Conservation (phyloP, 2,888 invertebrate species). For the Rhingia campestris region DNA sequence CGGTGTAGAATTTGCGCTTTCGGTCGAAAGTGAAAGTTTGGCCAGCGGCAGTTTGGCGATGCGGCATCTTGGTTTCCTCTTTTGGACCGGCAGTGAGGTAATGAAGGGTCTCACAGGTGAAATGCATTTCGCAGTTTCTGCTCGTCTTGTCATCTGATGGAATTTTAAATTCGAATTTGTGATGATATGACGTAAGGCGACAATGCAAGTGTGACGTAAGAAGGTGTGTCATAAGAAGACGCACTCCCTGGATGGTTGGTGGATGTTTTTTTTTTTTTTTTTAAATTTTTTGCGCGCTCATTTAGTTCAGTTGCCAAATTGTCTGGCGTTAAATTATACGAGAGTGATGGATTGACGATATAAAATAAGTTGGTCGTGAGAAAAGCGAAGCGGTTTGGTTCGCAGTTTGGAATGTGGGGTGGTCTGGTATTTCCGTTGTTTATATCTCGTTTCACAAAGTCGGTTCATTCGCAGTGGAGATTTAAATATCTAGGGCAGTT, state of each 20-base stretch:
- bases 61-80: constrained; percentile 18
- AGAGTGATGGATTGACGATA: constrained; percentile 17
- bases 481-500: too few species aligned
- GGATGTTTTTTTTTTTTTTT: background rate
- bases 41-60: constrained; percentile 45
- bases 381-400: background rate
- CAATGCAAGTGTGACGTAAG: constrained; percentile 58
- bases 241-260: constrained; percentile 24
- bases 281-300: constrained; percentile 9
- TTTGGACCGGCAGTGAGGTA: constrained; percentile 1
- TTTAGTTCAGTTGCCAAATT: constrained; percentile 50
- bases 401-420: background rate
- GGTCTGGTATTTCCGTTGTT: background rate
- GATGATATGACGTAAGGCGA: constrained; percentile 43
- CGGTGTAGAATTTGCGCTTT: constrained; percentile 32
- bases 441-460: too few species aligned
- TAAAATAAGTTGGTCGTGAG: constrained; percentile 5
- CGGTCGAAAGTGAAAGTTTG: constrained; percentile 70
- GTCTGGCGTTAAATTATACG: constrained; percentile 19
- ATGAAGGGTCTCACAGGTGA: constrained; percentile 67
- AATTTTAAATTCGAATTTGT: constrained; percentile 25
- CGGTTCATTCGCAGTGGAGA: too few species aligned
- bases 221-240: constrained; percentile 33
- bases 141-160: constrained; percentile 20
- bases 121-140: constrained; percentile 56